Evolutionary conservation across 2,797 vertebrate species (phyloP).

Genomic region (Syndactyla subalaris): DNA sequence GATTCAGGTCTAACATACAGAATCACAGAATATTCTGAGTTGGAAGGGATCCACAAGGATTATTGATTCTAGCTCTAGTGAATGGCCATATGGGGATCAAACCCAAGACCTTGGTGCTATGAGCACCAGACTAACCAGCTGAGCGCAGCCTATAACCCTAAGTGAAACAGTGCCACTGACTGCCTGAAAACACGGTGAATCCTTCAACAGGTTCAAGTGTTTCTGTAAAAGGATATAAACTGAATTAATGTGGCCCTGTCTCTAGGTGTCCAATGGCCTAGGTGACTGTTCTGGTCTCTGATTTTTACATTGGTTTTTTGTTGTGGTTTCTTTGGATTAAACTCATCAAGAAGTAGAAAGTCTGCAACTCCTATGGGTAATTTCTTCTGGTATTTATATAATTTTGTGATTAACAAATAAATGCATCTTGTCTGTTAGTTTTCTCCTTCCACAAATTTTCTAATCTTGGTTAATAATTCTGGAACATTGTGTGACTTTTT

Average conservation of each 20-base stretch:
- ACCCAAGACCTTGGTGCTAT: background rate
- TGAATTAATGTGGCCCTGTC: rapidly evolving
- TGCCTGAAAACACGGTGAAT: background rate
- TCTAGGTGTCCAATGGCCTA: rapidly evolving
- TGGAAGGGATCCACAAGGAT: background rate
- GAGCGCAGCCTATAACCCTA: background rate
- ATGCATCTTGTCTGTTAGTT: background rate
- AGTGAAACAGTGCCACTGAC: background rate
- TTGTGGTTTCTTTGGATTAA: background rate
- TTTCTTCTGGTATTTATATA: background rate
- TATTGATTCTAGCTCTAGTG: background rate
- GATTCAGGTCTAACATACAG: background rate
- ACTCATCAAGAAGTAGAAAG: background rate
- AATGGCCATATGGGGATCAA: background rate
- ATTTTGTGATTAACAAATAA: background rate
- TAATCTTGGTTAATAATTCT: background rate
- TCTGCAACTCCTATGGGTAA: background rate
- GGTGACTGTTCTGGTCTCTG: background rate
- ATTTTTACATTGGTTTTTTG: background rate
- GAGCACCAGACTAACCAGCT: background rate
- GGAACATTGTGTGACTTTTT: background rate
- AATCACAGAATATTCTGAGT: background rate
- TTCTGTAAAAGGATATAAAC: background rate
- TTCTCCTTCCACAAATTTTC: background rate
- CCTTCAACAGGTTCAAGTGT: background rate